phyloP scores from a whole-genome alignment of 2,797 vertebrate genomes.

The Gouania willdenowi region DNA sequence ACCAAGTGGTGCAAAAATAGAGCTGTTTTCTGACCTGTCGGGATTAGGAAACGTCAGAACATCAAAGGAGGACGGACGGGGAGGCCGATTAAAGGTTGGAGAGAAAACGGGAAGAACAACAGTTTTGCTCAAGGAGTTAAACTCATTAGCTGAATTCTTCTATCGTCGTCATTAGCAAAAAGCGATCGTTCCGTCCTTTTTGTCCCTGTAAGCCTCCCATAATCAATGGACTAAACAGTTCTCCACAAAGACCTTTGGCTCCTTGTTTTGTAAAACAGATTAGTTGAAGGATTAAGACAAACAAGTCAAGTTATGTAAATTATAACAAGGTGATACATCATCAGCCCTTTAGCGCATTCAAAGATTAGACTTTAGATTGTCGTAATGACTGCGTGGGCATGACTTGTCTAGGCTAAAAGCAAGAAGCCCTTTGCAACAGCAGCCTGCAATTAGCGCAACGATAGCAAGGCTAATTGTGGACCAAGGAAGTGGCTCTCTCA shows the following conservation, averaged over 20 bases:
- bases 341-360: too few relatives aligned
- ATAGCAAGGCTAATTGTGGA: too few relatives aligned
- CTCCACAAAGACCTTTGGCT: slow-evolving; percentile 24
- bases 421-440: too few relatives aligned
- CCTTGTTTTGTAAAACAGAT: slow-evolving; percentile 16
- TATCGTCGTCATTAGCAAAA: slow-evolving; percentile 15
- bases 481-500: too few relatives aligned
- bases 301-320: too few relatives aligned
- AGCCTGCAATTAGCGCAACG: too few relatives aligned
- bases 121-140: not conserved
- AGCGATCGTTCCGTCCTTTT: slow-evolving; percentile 19
- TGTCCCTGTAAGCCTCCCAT: slow-evolving; percentile 9
- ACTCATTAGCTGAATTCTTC: not conserved
- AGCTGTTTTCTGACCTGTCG: slow-evolving; percentile 57
- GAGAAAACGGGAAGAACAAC: too few relatives aligned
- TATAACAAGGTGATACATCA: too few relatives aligned
- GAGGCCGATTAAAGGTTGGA: not conserved
- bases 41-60: slow-evolving; percentile 16
- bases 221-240: slow-evolving; percentile 42
- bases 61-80: slow-evolving; percentile 1
- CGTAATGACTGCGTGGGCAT: too few relatives aligned
- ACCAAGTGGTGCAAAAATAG: slow-evolving; percentile 71
- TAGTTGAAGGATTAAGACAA: too few relatives aligned
- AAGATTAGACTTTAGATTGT: too few relatives aligned
- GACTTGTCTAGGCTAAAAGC: too few relatives aligned